Base-by-base conservation (phyloP, 1,140 invertebrate species). In the Caerostris extrusa region DNA sequence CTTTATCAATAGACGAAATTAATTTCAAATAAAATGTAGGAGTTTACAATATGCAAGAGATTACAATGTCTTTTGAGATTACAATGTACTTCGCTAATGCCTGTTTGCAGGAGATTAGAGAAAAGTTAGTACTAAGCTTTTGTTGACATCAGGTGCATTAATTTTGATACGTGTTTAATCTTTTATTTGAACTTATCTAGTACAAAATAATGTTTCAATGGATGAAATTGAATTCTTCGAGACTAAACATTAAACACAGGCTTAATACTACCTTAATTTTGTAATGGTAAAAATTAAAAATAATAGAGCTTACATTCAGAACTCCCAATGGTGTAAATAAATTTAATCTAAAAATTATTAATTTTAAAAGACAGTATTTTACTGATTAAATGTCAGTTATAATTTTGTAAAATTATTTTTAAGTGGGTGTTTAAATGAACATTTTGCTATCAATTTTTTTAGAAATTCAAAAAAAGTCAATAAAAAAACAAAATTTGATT, bases 71-170 rank as follows among this genome's bases (percentile, higher is more conserved):
- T 50, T 12, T 7, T 17, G 71, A 77, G 14, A 77, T 53, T 77
- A 34, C 71, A 50, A 17, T 67, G 34, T 77, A 77, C 53, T 77
- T 77, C 14, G 34, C 53, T 77, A 77, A 77, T 77, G 12, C 34
- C 71, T 5, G 71, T 77, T 19, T 58, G 19, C 82, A 83, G 19
- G 82, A 58, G 82, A n/a, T 83, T 83, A 83, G 82, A n/a, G 55
- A 19, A 34, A 55, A 17, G 57, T 83, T 83, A 83, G 19, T 55
- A 55, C 4, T 83, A 83, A 83, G 82, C 82, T 56, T 57, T 19
- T 83, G 82, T 83, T 57, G 82, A 83, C 82, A 83, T 83, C 17
- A 57, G 57, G n/a, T 83, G 82, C 82, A 83, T 83, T 83, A 83
- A 83, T 83, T 83, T 57, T 83, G 82, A 83, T 56, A 57, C 82